phyloP scores from a whole-genome alignment of 2,113 vertebrate genomes.

The Mobula birostris region DNA sequence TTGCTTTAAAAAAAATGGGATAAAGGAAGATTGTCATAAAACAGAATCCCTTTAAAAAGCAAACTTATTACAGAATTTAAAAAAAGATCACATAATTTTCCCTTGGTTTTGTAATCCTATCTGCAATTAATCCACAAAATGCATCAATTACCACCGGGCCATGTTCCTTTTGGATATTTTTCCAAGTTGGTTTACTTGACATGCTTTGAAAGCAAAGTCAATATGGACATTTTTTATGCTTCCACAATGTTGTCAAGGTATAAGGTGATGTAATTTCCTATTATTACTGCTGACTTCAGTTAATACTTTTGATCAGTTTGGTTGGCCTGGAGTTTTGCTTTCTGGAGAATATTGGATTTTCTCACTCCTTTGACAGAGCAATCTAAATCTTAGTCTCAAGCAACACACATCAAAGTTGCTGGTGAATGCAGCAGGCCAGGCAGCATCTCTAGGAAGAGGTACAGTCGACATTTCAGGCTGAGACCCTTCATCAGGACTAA shows the following conservation, averaged over 20 bases:
- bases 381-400: background rate
- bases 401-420: no score
- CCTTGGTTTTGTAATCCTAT: background rate
- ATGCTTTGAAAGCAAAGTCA: background rate
- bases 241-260: background rate
- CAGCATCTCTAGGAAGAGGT: no score
- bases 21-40: background rate
- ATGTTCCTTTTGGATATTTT: background rate
- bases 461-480: no score
- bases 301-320: background rate
- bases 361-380: background rate
- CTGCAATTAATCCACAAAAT: background rate
- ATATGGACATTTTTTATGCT: background rate
- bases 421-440: no score
- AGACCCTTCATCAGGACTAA: no score
- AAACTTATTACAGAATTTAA: background rate
- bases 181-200: background rate
- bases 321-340: background rate
- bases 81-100: background rate
- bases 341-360: background rate
- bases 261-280: background rate
- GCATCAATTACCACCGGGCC: background rate
- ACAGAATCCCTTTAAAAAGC: background rate
- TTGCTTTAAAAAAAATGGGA: background rate
- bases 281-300: background rate